Evolutionary conservation across 2,888 invertebrate species (phyloP), one percentile per base, ranked within the genome.

Genomic region (Gymnoscelis rufifasciata): DNA sequence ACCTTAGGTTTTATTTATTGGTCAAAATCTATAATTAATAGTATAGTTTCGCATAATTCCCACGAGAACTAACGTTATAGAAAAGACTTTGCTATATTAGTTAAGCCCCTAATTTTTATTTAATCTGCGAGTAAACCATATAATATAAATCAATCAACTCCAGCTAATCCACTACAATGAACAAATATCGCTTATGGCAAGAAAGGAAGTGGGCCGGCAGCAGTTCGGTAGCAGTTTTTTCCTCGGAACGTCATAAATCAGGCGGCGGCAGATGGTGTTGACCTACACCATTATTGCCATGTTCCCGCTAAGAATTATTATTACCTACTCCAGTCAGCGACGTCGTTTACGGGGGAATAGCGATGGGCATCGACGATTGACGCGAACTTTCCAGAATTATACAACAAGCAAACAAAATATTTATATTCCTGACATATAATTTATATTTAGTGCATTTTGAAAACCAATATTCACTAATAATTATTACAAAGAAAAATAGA

Each of bases 221-320:
- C 10, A 19, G 7, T 15, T 62, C 67, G 66, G 60, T 68, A 51
- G 63, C 65, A 70, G 62, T 61, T 80, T 81, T 82, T 82, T 76
- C 71, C 72, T 68, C 70, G 57, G 73, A 63, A 73, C 74, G 72
- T 79, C 77, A 81, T 84, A 84, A 83, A 84, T 83, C 83, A 83
- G 77, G 55, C 56, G 75, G 79, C 79, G 69, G 73, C 83, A 83
- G 76, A 80, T 83, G 83, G 78, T 76, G 80, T 80, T 83, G 83
- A 81, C 80, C 82, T 76, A 68, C 67, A 77, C 80, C 74, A 80
- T 80, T 82, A 82, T 82, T 80, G 78, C 80, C 71, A 75, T 80
- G 79, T 78, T 75, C 67, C 77, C 64, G 71, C 78, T 68, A 73
- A 79, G 77, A 79, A 77, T 79, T 78, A 80, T 81, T 80, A 79